These are phyloP conservation scores for Luffia ferchaultella DNA, from an alignment of 2,888 invertebrate species.

Conservation along the genomic window DNA sequence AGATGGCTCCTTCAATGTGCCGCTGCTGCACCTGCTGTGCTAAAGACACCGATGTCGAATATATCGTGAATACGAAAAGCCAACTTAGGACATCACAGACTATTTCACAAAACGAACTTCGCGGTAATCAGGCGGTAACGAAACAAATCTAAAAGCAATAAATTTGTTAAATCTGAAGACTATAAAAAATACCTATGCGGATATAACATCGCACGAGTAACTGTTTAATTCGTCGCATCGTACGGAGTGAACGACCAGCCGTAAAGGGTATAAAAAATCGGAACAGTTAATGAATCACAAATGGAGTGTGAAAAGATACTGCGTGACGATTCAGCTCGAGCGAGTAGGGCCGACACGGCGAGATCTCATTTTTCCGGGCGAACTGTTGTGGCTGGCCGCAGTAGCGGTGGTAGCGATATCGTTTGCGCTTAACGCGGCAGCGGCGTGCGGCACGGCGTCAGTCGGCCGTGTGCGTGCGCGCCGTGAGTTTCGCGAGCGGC, in stretches of 20 bases:
- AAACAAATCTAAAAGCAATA: no score
- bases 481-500: conserved; percentile 49
- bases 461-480: conserved; percentile 58
- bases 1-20: conserved; percentile 36
- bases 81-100: no score
- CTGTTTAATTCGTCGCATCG: no score
- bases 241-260: neutral
- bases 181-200: no score
- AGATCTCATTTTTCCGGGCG: conserved; percentile 56
- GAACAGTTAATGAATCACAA: conserved; percentile 17
- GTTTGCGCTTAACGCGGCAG: conserved; percentile 7
- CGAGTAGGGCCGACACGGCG: conserved; percentile 54
- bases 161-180: no score
- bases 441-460: conserved; percentile 33
- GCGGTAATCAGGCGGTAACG: no score
- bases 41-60: no score
- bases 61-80: no score
- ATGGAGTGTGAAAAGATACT: conserved; percentile 56
- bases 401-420: conserved; percentile 37
- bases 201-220: no score
- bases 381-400: conserved; percentile 35
- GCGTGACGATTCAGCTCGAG: conserved; percentile 51
- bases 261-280: neutral
- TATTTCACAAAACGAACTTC: no score
- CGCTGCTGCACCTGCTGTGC: no score